These are phyloP conservation scores for Scomber colias DNA, from an alignment of 2,113 vertebrate genomes.

Conservation along the genomic window DNA sequence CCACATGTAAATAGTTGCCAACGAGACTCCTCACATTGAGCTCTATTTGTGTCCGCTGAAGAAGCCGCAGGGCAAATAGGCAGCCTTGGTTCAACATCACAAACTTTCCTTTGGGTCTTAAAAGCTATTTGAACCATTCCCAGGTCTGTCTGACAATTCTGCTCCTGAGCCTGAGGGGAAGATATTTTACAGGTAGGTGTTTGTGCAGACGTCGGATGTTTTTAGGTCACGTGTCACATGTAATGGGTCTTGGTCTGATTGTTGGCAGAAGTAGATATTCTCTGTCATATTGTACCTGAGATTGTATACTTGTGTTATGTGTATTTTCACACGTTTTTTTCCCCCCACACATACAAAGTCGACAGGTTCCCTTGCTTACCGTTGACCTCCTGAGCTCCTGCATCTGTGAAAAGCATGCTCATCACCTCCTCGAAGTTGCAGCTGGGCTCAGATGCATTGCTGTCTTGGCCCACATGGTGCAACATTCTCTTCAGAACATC, in stretches of 20 bases:
- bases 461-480: conserved; percentile 90
- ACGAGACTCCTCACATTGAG: conserved; percentile 6
- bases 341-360: not conserved
- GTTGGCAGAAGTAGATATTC: not conserved
- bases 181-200: conserved; percentile 33
- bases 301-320: not conserved
- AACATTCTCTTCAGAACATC: conserved; percentile 95
- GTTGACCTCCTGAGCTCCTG: conserved; percentile 91
- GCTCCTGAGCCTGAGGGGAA: conserved; percentile 31
- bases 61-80: conserved; percentile 7
- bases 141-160: conserved; percentile 46
- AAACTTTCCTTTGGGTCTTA: conserved; percentile 33
- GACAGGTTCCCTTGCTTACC: conserved; percentile 80
- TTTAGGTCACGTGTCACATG: conserved; percentile 38
- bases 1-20: conserved; percentile 19
- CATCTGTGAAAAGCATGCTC: conserved; percentile 96
- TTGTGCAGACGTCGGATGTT: conserved; percentile 44
- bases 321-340: not conserved
- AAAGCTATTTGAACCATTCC: conserved; percentile 45
- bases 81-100: conserved; percentile 24
- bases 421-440: conserved; percentile 96
- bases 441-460: conserved; percentile 82
- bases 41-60: conserved; percentile 1
- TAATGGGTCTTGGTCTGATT: conserved; percentile 11
- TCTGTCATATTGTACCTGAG: not conserved